phyloP scores from a whole-genome alignment of 2,113 vertebrate genomes.

The Rhizomys pruinosus region DNA sequence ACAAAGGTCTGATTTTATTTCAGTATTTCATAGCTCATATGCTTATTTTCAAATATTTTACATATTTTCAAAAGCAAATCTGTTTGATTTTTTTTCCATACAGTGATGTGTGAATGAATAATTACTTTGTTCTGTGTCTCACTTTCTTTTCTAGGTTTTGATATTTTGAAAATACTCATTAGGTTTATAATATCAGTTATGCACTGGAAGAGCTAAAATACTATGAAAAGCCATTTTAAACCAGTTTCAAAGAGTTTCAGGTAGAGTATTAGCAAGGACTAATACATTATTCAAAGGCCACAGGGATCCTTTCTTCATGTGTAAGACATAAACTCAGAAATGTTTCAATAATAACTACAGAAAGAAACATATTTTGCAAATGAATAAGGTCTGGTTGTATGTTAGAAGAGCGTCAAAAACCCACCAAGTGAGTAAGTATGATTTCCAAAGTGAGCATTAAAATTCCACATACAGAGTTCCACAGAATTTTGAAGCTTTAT shows the following conservation, averaged over 20 bases:
- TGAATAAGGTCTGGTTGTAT: constrained; percentile 16
- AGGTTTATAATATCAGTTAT: neutral
- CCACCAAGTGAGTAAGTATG: constrained; percentile 29
- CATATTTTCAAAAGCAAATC: constrained; percentile 25
- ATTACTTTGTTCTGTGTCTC: constrained; percentile 3
- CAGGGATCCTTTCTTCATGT: constrained; percentile 15
- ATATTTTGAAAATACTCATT: constrained; percentile 48
- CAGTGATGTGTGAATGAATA: constrained; percentile 40
- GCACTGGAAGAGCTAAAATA: constrained; percentile 1
- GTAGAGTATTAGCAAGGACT: constrained; percentile 16
- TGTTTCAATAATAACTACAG: constrained; percentile 43
- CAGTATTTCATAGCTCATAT: constrained; percentile 2
- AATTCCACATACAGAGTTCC: constrained; percentile 65
- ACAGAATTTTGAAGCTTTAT: constrained; percentile 70
- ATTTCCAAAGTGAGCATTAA: constrained; percentile 60
- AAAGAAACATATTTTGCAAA: constrained; percentile 25
- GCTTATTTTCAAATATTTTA: constrained; percentile 31
- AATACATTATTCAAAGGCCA: constrained; percentile 34
- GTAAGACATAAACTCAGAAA: neutral
- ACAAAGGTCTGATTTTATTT: neutral
- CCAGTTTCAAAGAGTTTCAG: neutral
- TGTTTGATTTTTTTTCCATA: neutral
- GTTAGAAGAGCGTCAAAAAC: constrained; percentile 38
- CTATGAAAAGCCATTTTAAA: constrained; percentile 46
- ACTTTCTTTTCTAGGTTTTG: neutral